Percentiles rank a stretch among this genome's conserved stretches.
Evolutionary conservation across 2,113 vertebrate genomes (phyloP).

Genomic region (Microtus montanus): DNA sequence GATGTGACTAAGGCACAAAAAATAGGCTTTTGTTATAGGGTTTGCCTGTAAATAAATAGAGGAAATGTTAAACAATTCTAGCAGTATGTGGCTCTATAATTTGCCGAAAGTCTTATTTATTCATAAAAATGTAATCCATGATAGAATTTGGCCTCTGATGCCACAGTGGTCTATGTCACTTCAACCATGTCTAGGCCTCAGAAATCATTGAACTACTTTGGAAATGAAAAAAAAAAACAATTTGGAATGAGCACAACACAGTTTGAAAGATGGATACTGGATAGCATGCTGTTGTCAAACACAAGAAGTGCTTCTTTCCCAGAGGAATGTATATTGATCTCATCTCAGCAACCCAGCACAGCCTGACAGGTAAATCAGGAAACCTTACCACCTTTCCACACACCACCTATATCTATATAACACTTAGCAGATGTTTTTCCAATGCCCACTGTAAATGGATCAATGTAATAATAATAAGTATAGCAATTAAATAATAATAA

Average conservation of each 20-base stretch:
- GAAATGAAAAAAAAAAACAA: neutral
- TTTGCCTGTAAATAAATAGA: neutral
- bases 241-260: neutral
- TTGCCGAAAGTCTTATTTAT: neutral
- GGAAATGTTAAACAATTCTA: constrained; percentile 38
- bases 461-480: neutral
- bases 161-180: neutral
- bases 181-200: neutral
- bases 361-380: neutral
- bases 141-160: constrained; percentile 47
- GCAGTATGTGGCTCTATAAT: neutral
- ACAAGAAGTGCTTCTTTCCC: neutral
- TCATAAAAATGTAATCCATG: neutral
- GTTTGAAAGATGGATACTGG: neutral
- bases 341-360: neutral
- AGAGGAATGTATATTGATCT: neutral
- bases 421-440: constrained; percentile 31
- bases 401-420: neutral
- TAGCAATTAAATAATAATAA: constrained; percentile 2
- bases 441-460: neutral
- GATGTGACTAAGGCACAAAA: neutral
- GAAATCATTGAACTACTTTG: neutral
- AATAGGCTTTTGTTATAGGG: neutral
- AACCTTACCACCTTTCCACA: neutral
- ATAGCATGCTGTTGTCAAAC: neutral